Evolutionary conservation across 1,140 invertebrate species (phyloP).

Genomic region (Campodea augens): DNA sequence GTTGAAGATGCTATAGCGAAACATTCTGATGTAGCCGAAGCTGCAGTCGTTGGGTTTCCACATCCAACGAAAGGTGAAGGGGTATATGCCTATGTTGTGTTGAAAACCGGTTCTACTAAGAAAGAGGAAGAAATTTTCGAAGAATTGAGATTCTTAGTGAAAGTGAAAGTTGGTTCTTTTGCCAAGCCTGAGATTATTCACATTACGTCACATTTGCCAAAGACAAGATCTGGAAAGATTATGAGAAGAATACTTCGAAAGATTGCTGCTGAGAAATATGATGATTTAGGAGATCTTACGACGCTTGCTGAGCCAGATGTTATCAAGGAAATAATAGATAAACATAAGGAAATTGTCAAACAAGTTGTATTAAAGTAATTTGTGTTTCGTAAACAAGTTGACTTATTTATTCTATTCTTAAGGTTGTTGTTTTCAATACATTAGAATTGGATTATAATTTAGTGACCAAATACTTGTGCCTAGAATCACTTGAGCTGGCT

Average conservation of each 20-base stretch:
- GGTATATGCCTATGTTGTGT: slow-evolving; percentile 40
- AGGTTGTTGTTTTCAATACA: too few species aligned
- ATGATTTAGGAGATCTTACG: slow-evolving; percentile 35
- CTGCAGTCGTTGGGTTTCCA: slow-evolving; percentile 40
- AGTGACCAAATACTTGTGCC: too few species aligned
- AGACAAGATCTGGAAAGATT: slow-evolving; percentile 44
- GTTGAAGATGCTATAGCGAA: slow-evolving; percentile 18
- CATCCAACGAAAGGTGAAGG: slow-evolving; percentile 41
- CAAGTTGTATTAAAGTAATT: too few species aligned
- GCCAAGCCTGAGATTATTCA: slow-evolving; percentile 1
- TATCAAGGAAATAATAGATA: too few species aligned
- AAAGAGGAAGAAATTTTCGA: background rate
- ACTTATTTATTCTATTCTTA: too few species aligned
- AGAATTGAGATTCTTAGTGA: background rate
- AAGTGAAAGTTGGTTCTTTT: background rate
- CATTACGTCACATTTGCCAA: slow-evolving; percentile 28
- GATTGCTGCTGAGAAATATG: slow-evolving; percentile 30
- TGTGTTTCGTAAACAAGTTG: too few species aligned
- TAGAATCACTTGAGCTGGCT: too few species aligned
- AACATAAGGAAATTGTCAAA: too few species aligned
- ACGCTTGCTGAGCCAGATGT: slow-evolving; percentile 20
- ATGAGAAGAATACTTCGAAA: slow-evolving; percentile 40
- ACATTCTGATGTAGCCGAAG: slow-evolving; percentile 29
- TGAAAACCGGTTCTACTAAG: slow-evolving; percentile 24
- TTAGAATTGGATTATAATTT: too few species aligned